Evolutionary conservation across 2,888 invertebrate species (phyloP), one percentile per base, ranked within the genome.

Genomic region (Macaria notata): DNA sequence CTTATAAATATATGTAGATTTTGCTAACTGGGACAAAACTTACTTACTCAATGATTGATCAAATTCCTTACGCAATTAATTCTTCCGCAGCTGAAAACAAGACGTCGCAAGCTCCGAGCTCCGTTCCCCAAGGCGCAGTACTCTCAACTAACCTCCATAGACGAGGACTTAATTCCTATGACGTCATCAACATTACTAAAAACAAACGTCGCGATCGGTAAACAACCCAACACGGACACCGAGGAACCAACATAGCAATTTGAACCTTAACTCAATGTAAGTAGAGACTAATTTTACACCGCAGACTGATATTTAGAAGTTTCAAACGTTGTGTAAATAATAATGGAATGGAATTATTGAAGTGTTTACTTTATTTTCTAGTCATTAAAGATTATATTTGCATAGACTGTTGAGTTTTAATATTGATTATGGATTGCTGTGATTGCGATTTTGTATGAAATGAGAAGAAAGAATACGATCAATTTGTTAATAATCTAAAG

Each of bases 301-400:
- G 84, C 89, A 88, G 90, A 90, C 90, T 90, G 90, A 90, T 87
- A 85, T 78, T 78, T 90, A 88, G 85, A 81, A 70, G 81, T 80
- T 84, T 81, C 76, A 78, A 73, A 71, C 69, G 69, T 69, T 68
- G 62, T 79, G 79, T 83, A 81, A 68, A 81, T 79, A 79, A 48
- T 62, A 68, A 66, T 69, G 64, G 56, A 56, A 64, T 45, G 33
- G 33, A 19, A 41, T n/a, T 68, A 66, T 64, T 62, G 63, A 66
- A 64, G 61, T 63, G 66, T 62, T 66, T 64, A 64, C 61, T 64
- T 66, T 64, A 65, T 61, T 65, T 66, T 49, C 45, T 68, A 68
- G 49, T 57, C 59, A 55, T 59, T 44, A 49, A 62, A 62, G 52
- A 47, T 48, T 61, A 55, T 56, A 61, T 42, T 50, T 56, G 54